Base-by-base conservation (phyloP, 2,888 invertebrate genomes). In the Drosophila formosana region DNA sequence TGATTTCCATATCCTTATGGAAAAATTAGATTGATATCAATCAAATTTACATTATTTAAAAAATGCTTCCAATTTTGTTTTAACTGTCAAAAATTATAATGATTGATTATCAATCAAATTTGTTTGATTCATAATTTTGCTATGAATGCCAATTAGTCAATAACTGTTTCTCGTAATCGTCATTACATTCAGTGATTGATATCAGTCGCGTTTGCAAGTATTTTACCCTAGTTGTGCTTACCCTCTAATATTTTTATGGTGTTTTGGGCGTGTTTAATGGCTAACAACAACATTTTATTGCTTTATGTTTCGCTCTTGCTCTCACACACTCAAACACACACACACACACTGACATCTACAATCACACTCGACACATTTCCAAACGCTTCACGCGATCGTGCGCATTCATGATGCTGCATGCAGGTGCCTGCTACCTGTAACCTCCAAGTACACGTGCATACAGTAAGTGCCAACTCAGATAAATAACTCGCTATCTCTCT, bases 391-490 rank as follows among this genome's bases (percentile, higher is more conserved):
- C 68, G 55, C 30, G 64, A 76, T 72, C 84, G 69, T 84, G 79
- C 78, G 71, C 81, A 75, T 81, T 79, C 77, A 74, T 75, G 81
- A 52, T 56, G 70, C 76, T 66, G 51, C 67, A 41, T 61, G 67
- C 77, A 94, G 94, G 94, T 94, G 94, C 93, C 93, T 93, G 90
- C 93, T 94, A 93, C 94, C 94, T 78, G 94, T 94, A 88, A 93
- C 94, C 91, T 95, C 94, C 93, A 94, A 94, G 92, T 93, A 94
- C 91, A 94, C 93, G 92, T 95, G 94, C 92, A 94, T 94, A 93
- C 95, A 95, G 95, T 95, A 93, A 95, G 95, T 95, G 94, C 90
- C 72, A 34, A 49, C 51, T 11, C 8, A 26, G n/a, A 49, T 45
- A 45, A 18, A 2, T 13, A 32, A 9, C 6, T 49, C 6, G 32